Evolutionary conservation across 2,113 vertebrate species (phyloP).

Genomic region (Eleginops maclovinus): DNA sequence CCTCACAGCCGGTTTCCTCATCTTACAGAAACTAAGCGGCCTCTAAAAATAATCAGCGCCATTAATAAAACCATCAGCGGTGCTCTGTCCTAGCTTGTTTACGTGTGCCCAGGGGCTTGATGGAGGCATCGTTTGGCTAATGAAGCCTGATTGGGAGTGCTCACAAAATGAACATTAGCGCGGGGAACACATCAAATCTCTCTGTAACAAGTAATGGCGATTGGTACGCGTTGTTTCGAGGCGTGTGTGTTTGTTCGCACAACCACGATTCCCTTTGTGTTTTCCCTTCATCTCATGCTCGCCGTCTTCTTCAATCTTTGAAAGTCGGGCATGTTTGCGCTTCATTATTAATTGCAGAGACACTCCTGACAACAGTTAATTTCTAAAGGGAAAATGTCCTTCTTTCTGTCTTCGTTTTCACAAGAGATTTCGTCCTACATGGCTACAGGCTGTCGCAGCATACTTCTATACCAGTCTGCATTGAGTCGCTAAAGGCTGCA

Average conservation of each 20-base stretch:
- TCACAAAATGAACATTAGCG: slow-evolving; percentile 72
- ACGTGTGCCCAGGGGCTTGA: slow-evolving; percentile 71
- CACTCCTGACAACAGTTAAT: background rate
- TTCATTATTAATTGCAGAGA: background rate
- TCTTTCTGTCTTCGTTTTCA: background rate
- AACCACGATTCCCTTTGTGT: background rate
- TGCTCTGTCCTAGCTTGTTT: slow-evolving; percentile 71
- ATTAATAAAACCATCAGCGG: slow-evolving; percentile 77
- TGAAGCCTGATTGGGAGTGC: slow-evolving; percentile 74
- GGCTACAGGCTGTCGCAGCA: background rate
- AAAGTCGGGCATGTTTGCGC: background rate
- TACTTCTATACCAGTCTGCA: background rate
- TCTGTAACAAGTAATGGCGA: slow-evolving; percentile 56
- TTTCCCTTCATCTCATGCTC: background rate
- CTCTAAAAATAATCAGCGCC: slow-evolving; percentile 76
- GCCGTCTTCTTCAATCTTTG: background rate
- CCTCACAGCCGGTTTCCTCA: slow-evolving; percentile 27
- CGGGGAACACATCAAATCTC: slow-evolving; percentile 65
- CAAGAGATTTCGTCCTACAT: background rate
- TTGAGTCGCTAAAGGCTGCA: slow-evolving; percentile 2
- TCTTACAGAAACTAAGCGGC: slow-evolving; percentile 61
- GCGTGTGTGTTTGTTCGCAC: slow-evolving; percentile 11
- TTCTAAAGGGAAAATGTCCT: background rate
- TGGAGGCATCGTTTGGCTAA: slow-evolving; percentile 70
- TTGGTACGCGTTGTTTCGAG: slow-evolving; percentile 21